Base-by-base conservation (phyloP, 2,888 invertebrate genomes). In the Cephus nigrinus region DNA sequence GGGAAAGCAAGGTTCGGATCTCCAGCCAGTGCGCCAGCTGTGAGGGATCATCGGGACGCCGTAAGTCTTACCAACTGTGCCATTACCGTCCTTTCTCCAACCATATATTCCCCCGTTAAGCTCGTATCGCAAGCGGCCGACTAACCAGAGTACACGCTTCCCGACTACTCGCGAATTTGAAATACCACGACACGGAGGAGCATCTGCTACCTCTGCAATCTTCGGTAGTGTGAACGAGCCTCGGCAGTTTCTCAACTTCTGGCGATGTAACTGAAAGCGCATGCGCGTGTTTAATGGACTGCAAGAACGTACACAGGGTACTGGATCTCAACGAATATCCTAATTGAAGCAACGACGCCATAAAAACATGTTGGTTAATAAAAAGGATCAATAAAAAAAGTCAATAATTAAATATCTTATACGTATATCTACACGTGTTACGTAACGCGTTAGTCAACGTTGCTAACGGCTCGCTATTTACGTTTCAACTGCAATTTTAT, bases 11-110 rank as follows among this genome's bases (percentile, higher is more conserved):
- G 55, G 23, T 23, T 23, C 15, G 55, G 55, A 55, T 55, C 55
- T 55, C 55, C 9, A 55, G 23, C 55, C 55, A 55, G 71, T 31
- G 71, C 75, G 75, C 77, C 75, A 40, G 75, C 77, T 77, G 77
- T 36, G 77, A 69, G 75, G 74, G 74, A 77, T 69, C 74, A 77
- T 75, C 74, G 40, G 40, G 73, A 74, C 34, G 69, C 68, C 12
- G 40, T 68, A 23, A 31, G 71, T 71, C 71, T 71, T 71, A 71
- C 71, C 33, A 71, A 71, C 71, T 71, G 71, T 71, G 31, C 71
- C 71, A 33, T 71, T 71, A 71, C 71, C 33, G 71, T 71, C 71
- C 71, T 31, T 71, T 32, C 71, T 71, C 55, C 23, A 55, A 55
- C 55, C 55, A 55, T 55, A 55, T 55, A 55, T 55, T 55, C 55